A percentile compares a stretch with the other conserved stretches of the same genome.
Conservation (phyloP, 2,888 invertebrate genomes). For the Tipula helvola region DNA sequence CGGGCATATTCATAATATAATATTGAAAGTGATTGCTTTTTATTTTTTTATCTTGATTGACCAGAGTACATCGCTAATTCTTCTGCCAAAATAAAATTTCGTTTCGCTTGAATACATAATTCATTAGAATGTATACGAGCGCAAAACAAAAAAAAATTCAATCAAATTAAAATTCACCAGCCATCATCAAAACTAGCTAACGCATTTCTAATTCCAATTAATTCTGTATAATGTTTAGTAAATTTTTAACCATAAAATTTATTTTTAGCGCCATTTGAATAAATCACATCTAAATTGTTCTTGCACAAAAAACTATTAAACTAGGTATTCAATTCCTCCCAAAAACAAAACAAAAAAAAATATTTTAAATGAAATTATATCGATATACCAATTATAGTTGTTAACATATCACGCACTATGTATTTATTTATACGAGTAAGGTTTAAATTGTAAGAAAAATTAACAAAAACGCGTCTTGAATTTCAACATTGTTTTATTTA, state of each 20-base stretch:
- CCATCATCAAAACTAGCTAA: not conserved
- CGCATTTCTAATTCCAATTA: not conserved
- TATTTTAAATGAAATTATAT: not conserved
- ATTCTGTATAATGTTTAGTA: not conserved
- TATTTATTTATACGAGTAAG: not conserved
- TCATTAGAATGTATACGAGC: not conserved
- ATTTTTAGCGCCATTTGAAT: not conserved
- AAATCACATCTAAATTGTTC: not conserved
- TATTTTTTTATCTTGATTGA: not conserved
- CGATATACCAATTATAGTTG: not conserved
- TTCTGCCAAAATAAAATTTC: not conserved
- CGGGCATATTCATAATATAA: too few relatives aligned
- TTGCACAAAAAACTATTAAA: not conserved
- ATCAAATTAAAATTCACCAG: not conserved
- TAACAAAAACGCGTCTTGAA: not conserved
- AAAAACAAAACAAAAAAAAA: not conserved
- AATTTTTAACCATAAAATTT: not conserved
- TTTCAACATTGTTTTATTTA: not conserved
- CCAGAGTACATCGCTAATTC: not conserved
- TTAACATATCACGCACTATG: not conserved
- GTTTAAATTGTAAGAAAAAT: not conserved
- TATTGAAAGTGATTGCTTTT: not conserved
- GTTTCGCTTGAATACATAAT: not conserved
- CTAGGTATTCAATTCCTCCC: not conserved
- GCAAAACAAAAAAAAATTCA: not conserved